These are phyloP conservation scores for Streptopelia turtur DNA, from an alignment of 2,797 vertebrate species.

Conservation along the genomic window DNA sequence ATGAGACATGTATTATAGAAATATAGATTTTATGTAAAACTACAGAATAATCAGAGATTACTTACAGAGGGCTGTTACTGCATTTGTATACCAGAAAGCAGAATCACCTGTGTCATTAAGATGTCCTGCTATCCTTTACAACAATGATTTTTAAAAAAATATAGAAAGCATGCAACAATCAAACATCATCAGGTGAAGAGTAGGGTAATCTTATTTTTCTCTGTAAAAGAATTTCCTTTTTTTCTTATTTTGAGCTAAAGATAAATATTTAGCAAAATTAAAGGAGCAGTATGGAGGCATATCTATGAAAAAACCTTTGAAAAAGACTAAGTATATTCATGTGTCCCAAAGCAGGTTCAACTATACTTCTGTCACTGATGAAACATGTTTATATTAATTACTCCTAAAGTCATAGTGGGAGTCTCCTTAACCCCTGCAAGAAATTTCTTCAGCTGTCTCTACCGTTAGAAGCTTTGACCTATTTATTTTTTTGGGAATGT, in stretches of 20 bases:
- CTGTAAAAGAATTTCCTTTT: neutral
- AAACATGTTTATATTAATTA: neutral
- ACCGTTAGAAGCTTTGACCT: neutral
- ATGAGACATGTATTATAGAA: neutral
- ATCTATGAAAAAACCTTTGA: neutral
- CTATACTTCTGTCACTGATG: neutral
- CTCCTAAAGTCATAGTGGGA: neutral
- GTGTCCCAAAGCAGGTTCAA: neutral
- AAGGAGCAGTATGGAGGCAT: neutral
- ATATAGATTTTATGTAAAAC: neutral
- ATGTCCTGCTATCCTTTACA: neutral
- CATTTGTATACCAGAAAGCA: neutral
- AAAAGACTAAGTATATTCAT: neutral
- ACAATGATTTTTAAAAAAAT: neutral
- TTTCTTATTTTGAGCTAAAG: neutral
- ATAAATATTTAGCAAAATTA: neutral
- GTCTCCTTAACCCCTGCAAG: neutral
- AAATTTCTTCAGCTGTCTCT: neutral
- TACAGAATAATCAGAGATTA: neutral
- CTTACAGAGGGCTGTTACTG: neutral
- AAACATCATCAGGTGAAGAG: neutral
- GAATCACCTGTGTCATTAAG: neutral
- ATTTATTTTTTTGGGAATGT: neutral
- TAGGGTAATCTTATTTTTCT: neutral
- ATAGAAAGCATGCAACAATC: neutral